phyloP scores from a whole-genome alignment of 2,797 vertebrate species.

The Sus cebifrons region DNA sequence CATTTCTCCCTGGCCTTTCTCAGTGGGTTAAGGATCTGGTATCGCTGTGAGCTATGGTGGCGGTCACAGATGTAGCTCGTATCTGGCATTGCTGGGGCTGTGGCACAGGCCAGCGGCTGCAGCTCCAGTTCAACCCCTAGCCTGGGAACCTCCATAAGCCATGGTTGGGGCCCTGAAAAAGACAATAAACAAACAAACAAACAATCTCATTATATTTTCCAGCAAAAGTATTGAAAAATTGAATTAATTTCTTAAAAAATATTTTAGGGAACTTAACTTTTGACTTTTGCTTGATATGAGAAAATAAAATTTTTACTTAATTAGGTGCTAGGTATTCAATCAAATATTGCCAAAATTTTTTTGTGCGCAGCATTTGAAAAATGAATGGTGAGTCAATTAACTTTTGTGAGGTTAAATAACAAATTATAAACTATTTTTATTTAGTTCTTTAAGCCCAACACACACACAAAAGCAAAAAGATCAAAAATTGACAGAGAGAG shows the following conservation, averaged over 20 bases:
- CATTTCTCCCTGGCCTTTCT: too few relatives aligned
- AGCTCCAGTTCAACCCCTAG: too few relatives aligned
- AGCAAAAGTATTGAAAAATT: constrained; percentile 33
- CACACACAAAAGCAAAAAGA: background rate
- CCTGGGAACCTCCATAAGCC: too few relatives aligned
- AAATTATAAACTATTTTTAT: constrained; percentile 6
- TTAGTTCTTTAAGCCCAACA: constrained; percentile 20
- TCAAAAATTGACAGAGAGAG: constrained; percentile 3
- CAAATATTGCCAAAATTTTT: background rate
- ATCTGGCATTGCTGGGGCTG: too few relatives aligned
- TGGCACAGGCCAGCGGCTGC: too few relatives aligned
- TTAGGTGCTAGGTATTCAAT: background rate
- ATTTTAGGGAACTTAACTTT: constrained; percentile 47
- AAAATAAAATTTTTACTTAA: constrained; percentile 46
- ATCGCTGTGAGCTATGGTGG: too few relatives aligned
- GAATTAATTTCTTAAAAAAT: constrained; percentile 54
- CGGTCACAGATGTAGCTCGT: too few relatives aligned
- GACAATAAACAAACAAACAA: background rate
- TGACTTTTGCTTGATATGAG: constrained; percentile 28
- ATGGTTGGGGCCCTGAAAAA: too few relatives aligned
- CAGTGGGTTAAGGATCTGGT: too few relatives aligned
- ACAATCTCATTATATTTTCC: constrained; percentile 18
- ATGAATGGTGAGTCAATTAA: background rate
- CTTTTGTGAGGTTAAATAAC: constrained; percentile 49
- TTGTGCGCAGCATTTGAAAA: background rate